Conservation (phyloP, 1,140 invertebrate species). For the Tyrophagus putrescentiae region DNA sequence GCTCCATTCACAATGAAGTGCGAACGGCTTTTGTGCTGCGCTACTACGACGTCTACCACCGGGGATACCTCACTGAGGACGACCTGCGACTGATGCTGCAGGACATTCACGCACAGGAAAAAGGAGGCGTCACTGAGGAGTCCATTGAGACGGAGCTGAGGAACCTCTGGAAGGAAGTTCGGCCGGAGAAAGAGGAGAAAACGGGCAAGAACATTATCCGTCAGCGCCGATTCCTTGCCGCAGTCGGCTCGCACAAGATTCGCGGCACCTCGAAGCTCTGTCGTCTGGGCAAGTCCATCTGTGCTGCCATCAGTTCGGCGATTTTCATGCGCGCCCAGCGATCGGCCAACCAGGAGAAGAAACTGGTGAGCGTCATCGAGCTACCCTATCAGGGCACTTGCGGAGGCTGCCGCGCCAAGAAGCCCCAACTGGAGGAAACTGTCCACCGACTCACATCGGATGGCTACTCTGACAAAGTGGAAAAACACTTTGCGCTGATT, state of each 20-base stretch:
- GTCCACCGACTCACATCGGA: conserved; percentile 13
- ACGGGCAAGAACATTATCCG: background rate
- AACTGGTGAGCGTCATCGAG: too few species aligned
- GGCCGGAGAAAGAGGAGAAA: background rate
- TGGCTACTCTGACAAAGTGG: too few species aligned
- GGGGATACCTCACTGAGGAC: conserved; percentile 31
- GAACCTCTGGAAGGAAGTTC: background rate
- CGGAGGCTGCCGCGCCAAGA: background rate
- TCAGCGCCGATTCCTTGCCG: conserved; percentile 36
- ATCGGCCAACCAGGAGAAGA: too few species aligned
- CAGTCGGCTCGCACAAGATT: conserved; percentile 42
- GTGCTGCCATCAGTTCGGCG: conserved; percentile 11
- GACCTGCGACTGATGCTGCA: background rate
- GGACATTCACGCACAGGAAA: background rate
- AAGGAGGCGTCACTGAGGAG: background rate
- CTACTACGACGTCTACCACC: conserved; percentile 38
- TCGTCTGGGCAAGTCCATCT: conserved; percentile 27
- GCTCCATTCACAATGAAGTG: conserved; percentile 39
- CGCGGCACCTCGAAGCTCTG: conserved; percentile 41
- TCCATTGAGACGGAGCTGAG: background rate
- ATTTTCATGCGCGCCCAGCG: too few species aligned
- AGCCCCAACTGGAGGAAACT: conserved; percentile 13
- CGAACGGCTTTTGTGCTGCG: conserved; percentile 43
- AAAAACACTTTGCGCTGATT: too few species aligned
- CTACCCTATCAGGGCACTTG: conserved; percentile 4